These are phyloP conservation scores for Drosophila serrata DNA, from an alignment of 1,140 invertebrate genomes.

Conservation along the genomic window DNA sequence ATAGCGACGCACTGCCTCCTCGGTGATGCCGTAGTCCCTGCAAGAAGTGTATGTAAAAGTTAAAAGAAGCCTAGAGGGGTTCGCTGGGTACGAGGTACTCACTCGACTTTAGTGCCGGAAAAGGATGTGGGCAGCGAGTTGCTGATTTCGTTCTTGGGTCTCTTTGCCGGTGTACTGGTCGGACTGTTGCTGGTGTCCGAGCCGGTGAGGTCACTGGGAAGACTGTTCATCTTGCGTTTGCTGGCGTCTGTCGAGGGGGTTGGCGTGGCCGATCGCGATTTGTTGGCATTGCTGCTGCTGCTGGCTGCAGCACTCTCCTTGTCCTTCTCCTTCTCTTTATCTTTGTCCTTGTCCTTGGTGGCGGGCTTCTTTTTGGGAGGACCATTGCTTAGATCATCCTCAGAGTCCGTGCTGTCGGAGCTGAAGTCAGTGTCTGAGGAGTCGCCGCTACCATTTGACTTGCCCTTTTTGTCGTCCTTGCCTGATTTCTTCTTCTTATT, in stretches of 20 bases:
- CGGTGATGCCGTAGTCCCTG: constrained; percentile 95
- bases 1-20: constrained; percentile 97
- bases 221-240: constrained; percentile 86
- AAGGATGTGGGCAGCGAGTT: constrained; percentile 79
- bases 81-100: constrained; percentile 14
- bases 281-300: constrained; percentile 85
- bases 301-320: constrained; percentile 67
- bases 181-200: constrained; percentile 85
- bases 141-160: constrained; percentile 87
- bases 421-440: constrained; percentile 91
- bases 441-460: constrained; percentile 67
- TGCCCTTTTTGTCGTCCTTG: constrained; percentile 88
- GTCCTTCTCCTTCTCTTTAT: constrained; percentile 63
- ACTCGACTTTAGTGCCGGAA: constrained; percentile 81
- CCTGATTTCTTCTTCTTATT: constrained; percentile 88
- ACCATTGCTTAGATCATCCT: constrained; percentile 85
- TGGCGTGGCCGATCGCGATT: constrained; percentile 89
- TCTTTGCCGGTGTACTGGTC: constrained; percentile 87
- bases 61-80: neutral
- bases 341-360: constrained; percentile 63
- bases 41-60: constrained; percentile 73
- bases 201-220: constrained; percentile 86
- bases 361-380: constrained; percentile 82
- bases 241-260: constrained; percentile 80
- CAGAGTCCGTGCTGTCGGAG: constrained; percentile 91